These are phyloP conservation scores for Phaenicophaeus curvirostris DNA, from an alignment of 2,797 vertebrate genomes.

Conservation along the genomic window DNA sequence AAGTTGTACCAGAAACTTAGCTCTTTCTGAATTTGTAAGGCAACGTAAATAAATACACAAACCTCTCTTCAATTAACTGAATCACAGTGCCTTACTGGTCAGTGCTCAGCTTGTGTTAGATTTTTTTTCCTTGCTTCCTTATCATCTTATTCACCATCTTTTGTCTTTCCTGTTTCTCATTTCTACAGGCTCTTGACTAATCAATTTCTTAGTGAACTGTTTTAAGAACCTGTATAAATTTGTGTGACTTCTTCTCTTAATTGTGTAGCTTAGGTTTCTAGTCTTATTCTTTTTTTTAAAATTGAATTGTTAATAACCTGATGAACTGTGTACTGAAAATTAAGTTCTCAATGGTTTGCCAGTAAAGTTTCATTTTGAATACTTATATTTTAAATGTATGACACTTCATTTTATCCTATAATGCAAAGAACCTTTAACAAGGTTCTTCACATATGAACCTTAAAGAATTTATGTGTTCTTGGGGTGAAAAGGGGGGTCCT, in stretches of 20 bases:
- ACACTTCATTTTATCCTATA: not conserved
- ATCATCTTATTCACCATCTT: not conserved
- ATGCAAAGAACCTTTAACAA: not conserved
- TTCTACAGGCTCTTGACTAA: not conserved
- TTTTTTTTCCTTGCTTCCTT: not conserved
- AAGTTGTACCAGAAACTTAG: not conserved
- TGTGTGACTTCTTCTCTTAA: not conserved
- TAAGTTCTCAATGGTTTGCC: not conserved
- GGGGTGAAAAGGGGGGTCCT: not conserved
- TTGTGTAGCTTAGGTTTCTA: not conserved
- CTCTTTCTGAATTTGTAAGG: not conserved
- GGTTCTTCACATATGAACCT: not conserved
- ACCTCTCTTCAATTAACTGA: not conserved
- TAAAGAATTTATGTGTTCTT: not conserved
- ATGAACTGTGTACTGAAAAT: not conserved
- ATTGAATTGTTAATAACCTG: not conserved
- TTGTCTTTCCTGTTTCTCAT: not conserved
- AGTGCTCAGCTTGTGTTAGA: not conserved
- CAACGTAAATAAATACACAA: not conserved
- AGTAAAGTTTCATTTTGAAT: not conserved
- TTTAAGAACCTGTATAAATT: not conserved
- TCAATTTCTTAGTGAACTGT: not conserved
- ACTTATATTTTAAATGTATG: not conserved
- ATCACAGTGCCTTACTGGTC: not conserved
- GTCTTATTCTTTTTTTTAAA: not conserved